Conservation (phyloP, 2,888 invertebrate species). For the Exephanes ischioxanthus region DNA sequence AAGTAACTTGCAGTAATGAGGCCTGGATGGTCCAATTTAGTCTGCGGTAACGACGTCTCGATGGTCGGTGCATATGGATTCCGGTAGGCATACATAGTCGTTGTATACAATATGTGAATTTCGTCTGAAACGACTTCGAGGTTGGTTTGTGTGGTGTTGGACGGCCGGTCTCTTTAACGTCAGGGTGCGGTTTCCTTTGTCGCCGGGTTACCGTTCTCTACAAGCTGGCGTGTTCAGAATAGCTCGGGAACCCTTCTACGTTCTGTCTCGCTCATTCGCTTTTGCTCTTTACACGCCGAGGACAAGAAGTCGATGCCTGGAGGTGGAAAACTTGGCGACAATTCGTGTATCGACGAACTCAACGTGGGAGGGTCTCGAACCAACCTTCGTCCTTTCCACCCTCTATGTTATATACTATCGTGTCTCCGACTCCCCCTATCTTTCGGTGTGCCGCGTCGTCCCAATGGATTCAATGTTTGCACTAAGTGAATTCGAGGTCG, state of each 20-base stretch:
- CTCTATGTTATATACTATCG: not conserved
- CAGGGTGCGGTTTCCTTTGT: conserved; percentile 65
- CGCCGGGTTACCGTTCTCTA: conserved; percentile 11
- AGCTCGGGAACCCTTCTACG: conserved; percentile 23
- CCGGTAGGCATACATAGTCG: conserved; percentile 1
- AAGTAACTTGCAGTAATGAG: conserved; percentile 58
- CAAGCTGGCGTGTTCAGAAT: conserved; percentile 37
- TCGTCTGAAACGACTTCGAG: conserved; percentile 16
- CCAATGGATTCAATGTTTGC: conserved; percentile 60
- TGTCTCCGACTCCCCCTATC: not conserved
- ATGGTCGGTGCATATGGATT: not conserved
- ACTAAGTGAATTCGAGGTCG: conserved; percentile 62
- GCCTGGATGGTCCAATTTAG: not conserved
- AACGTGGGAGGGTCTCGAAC: conserved; percentile 30
- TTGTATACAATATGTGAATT: conserved; percentile 8
- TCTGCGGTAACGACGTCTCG: conserved; percentile 52
- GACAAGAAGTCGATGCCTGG: not conserved
- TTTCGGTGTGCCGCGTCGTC: conserved; percentile 16
- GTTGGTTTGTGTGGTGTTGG: conserved; percentile 47
- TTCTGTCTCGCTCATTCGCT: conserved; percentile 8
- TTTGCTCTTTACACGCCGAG: conserved; percentile 7
- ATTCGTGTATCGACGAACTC: conserved; percentile 57
- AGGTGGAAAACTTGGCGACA: conserved; percentile 38
- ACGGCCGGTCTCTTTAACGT: conserved; percentile 52
- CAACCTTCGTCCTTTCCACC: conserved; percentile 8